Evolutionary conservation across 2,797 vertebrate genomes (phyloP), one percentile per base, ranked within the genome.

Genomic region (Rhyacichthys aspro): DNA sequence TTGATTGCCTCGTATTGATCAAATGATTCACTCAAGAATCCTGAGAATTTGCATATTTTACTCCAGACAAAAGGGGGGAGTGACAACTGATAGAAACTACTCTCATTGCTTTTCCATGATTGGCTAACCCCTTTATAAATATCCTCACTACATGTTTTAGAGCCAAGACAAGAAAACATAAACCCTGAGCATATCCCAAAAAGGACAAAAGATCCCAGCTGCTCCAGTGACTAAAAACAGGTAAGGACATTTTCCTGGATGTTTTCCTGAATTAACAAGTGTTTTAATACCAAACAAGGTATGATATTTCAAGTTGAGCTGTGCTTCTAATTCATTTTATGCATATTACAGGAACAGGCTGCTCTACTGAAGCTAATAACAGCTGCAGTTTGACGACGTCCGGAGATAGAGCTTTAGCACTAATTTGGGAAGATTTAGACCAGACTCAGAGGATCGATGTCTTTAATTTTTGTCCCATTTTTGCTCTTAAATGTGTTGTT

Each of bases 1-100:
- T 50, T 70, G 42, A 73, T 76, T 15, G 43, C 23, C 9, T 2
- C 8, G 3, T 47, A 41, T 44, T 78, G 70, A 78, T 63, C n/a
- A 11, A 43, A 42, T 74, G 52, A 83, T 59, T 55, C 11, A 34
- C 47, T 72, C 63, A 56, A 42, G 11, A 1, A 23, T 18, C 11
- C 14, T 12, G 36, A 64, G 77, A 70, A 54, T 33, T 47, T 33
- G 33, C 28, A 12, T 10, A 28, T 55, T 63, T 55, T 28, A 50
- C 23, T 19, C 11, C 37, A 56, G 2, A 68, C 65, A 63, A 43
- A 61, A 59, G 39, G 43, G 19, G 41, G n/a, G 18, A 23, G 34
- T 28, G 14, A 9, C 1, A 7, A 16, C n/a, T 50, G 52, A 41
- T 15, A 32, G 17, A 41, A 54, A 28, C 50, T 12, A n/a, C 32